Evolutionary conservation across 92 coral and sea anemone genomes (phyloP).

Genomic region (Epizoanthus stellaris): DNA sequence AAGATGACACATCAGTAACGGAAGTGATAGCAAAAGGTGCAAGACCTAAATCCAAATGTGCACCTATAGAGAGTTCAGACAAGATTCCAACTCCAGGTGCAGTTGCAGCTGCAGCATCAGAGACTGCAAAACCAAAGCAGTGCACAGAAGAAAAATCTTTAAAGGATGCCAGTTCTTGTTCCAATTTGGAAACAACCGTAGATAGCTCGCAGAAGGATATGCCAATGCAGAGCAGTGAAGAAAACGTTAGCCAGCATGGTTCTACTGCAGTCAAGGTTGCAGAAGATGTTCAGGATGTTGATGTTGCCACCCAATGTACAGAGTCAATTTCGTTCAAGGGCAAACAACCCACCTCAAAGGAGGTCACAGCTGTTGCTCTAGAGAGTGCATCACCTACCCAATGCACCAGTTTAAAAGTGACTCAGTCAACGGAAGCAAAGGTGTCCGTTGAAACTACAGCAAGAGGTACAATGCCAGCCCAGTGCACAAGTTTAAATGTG

Average conservation of each 20-base stretch:
- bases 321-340: neutral
- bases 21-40: conserved; percentile 16
- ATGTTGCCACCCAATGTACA: conserved; percentile 8
- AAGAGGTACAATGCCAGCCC: neutral
- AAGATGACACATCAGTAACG: neutral
- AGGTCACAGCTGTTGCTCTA: neutral
- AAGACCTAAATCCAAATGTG: neutral
- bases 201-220: neutral
- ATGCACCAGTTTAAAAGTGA: neutral
- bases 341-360: neutral
- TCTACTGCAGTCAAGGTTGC: neutral
- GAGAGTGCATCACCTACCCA: neutral
- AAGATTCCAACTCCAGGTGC: neutral
- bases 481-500: neutral
- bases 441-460: neutral
- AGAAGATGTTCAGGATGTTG: neutral
- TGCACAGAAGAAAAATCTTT: neutral
- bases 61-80: neutral
- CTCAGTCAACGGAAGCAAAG: neutral
- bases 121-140: neutral
- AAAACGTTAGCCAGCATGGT: neutral
- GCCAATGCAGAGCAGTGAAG: neutral
- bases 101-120: neutral
- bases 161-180: neutral
- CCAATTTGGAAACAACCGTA: neutral